phyloP scores from a whole-genome alignment of 2,113 vertebrate genomes.

The Carollia perspicillata region DNA sequence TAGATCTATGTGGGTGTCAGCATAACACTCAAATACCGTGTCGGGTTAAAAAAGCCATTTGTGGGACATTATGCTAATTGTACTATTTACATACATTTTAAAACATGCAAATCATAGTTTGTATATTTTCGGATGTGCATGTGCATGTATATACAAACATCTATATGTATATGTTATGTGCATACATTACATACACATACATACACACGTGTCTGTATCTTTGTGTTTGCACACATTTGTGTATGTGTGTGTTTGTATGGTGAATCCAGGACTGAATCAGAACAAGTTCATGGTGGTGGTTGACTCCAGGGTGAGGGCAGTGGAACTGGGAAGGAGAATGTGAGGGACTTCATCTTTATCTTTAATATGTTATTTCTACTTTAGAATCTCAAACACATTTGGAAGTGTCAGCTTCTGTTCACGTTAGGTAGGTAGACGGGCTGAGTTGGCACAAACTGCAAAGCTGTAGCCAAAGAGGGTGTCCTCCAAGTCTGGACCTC shows the following conservation, averaged over 20 bases:
- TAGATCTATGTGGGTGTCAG: accelerated
- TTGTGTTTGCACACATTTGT: no score
- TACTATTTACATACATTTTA: neutral
- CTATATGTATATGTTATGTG: no score
- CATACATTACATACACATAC: neutral
- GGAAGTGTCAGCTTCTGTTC: neutral
- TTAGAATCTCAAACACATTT: neutral
- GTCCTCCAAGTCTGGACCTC: accelerated
- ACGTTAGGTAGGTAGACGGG: accelerated
- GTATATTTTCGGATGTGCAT: neutral
- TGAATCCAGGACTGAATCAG: neutral
- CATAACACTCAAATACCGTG: neutral
- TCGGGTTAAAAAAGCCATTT: neutral
- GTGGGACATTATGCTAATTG: neutral
- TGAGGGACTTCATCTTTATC: neutral
- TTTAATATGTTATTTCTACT: neutral
- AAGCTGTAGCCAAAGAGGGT: accelerated
- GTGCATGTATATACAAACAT: accelerated
- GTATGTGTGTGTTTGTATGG: neutral
- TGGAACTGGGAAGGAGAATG: accelerated
- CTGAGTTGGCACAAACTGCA: neutral
- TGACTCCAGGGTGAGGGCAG: neutral
- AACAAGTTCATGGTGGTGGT: neutral
- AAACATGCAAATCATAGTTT: neutral
- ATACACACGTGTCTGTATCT: accelerated